phyloP scores from a whole-genome alignment of 2,113 vertebrate genomes.

The Crocuta crocuta region DNA sequence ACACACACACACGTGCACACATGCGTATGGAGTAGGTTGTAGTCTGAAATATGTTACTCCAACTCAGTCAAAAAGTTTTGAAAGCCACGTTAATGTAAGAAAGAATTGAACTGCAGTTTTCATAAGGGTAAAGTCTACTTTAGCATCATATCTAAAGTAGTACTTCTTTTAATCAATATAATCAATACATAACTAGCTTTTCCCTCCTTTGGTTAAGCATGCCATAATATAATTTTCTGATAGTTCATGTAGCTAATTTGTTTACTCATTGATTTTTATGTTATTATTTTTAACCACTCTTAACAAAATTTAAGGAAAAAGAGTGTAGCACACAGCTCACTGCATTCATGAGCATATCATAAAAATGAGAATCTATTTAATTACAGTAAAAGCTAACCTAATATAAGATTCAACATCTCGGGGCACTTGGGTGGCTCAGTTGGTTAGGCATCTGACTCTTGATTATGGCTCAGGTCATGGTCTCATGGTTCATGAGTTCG shows the following conservation, averaged over 20 bases:
- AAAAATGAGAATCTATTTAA: slow-evolving; percentile 9
- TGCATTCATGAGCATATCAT: not conserved
- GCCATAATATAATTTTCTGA: not conserved
- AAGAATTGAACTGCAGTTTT: not conserved
- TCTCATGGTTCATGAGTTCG: no score
- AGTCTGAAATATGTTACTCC: not conserved
- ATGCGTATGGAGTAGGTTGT: not conserved
- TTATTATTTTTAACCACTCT: not conserved
- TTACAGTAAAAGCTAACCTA: not conserved
- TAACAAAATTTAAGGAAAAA: not conserved
- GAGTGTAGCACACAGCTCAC: not conserved
- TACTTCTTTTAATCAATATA: not conserved
- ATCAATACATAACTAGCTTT: not conserved
- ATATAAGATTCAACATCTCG: not conserved
- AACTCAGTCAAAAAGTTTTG: not conserved
- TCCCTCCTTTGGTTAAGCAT: not conserved
- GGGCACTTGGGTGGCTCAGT: no score
- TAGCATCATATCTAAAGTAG: not conserved
- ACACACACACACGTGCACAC: fast-evolving
- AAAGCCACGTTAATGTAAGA: not conserved
- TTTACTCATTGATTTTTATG: not conserved
- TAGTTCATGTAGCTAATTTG: not conserved
- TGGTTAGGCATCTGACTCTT: no score
- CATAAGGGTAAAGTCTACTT: not conserved
- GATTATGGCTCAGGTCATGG: no score